phyloP scores from a whole-genome alignment of 2,113 vertebrate species.

The Oreochromis tanganicae region DNA sequence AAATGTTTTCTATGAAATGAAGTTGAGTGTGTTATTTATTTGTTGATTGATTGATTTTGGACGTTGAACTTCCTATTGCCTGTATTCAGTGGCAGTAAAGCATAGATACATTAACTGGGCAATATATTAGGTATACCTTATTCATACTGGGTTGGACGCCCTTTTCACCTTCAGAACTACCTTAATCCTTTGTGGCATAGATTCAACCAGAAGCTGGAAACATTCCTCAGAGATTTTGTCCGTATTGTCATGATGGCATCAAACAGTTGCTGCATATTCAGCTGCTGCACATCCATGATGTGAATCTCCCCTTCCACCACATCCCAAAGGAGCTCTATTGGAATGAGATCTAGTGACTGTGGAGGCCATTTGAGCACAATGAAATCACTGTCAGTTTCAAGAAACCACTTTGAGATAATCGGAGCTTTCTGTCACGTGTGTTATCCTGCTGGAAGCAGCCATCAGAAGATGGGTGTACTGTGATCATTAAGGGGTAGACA shows the following conservation, averaged over 20 bases:
- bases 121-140: neutral
- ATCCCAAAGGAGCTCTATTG: neutral
- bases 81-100: neutral
- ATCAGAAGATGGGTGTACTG: neutral
- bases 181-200: neutral
- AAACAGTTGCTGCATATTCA: neutral
- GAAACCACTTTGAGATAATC: neutral
- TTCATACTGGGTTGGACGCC: neutral
- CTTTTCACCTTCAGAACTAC: neutral
- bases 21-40: neutral
- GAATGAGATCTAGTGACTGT: neutral
- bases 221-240: neutral
- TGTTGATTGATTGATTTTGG: neutral
- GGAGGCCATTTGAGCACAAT: neutral
- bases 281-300: neutral
- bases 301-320: neutral
- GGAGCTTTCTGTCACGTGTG: neutral
- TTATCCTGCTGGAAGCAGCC: neutral
- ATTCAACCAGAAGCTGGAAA: neutral
- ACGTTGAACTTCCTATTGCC: neutral
- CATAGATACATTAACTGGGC: neutral
- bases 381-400: neutral
- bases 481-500: neutral
- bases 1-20: slow-evolving; percentile 47
- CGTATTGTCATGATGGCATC: neutral